These are phyloP conservation scores for Bufo bufo DNA, from an alignment of 2,113 vertebrate species.

Conservation along the genomic window DNA sequence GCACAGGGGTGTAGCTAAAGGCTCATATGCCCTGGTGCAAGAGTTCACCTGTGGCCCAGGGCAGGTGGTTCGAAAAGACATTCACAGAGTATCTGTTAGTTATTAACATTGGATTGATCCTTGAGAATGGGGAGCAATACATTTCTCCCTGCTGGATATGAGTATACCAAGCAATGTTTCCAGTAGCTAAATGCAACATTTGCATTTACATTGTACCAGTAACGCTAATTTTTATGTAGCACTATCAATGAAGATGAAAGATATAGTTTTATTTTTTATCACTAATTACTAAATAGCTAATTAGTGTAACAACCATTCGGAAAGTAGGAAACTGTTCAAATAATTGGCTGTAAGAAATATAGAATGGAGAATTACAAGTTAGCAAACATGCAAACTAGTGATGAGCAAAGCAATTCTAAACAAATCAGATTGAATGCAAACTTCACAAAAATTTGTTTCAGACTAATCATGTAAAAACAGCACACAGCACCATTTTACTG, in stretches of 20 bases:
- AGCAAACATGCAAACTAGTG: not conserved
- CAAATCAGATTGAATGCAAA: too few relatives aligned
- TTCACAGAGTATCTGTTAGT: not conserved
- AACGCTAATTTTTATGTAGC: too few relatives aligned
- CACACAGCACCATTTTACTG: too few relatives aligned
- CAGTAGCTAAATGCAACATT: too few relatives aligned
- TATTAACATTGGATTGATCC: not conserved
- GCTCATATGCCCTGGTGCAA: too few relatives aligned
- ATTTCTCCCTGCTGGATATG: not conserved
- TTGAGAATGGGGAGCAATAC: not conserved
- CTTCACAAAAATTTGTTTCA: too few relatives aligned
- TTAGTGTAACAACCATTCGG: not conserved
- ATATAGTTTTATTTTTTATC: not conserved
- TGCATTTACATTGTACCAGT: too few relatives aligned
- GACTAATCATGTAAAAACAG: too few relatives aligned
- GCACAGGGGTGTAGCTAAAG: too few relatives aligned
- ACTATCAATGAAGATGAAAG: not conserved
- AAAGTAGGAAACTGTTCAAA: not conserved
- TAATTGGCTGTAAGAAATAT: not conserved
- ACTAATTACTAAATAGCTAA: not conserved
- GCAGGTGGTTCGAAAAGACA: not conserved
- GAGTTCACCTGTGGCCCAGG: too few relatives aligned
- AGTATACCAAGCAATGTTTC: not conserved
- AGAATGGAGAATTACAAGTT: not conserved
- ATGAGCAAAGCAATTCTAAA: too few relatives aligned